Base-by-base conservation (phyloP, 2,113 vertebrate genomes). In the Proterorhinus semilunaris region DNA sequence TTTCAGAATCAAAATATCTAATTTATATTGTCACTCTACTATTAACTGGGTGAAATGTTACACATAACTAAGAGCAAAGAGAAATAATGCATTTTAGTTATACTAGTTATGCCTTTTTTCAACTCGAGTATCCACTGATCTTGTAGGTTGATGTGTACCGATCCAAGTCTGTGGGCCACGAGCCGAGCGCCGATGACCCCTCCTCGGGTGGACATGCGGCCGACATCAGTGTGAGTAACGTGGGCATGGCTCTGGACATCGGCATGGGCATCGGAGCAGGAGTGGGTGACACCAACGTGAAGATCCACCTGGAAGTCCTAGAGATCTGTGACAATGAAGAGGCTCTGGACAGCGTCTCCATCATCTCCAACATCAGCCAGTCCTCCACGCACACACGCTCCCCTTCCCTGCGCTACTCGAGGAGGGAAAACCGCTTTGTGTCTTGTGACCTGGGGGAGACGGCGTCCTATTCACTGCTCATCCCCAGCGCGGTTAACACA, bases 311-410 rank as follows among this genome's bases (percentile, higher is more conserved):
- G 55, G 98, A 99, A 69, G 98, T 99, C 10, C 92, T 99, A 71
- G 98, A 99, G 87, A 99, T 99, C 62, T 99, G 98, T 12, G 95
- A 96, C 82, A 95, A 95, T 0, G 94, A 98, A 48, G 96, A 98
- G 84, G 96, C 95, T 49, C 91, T 96, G 95, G 98, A 99, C 87
- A 98, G 96, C 0, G 96, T 99, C 79, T 99, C 97, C 4, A 99
- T 99, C 80, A 85, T 99, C 69, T 99, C 96, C 68, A 99, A 95
- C 82, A 99, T 99, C 92, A 99, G 98, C 82, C 98, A 99, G 89
- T 98, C 97, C 3, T 99, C 97, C 1, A 66, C 95, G 0, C 96
- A 96, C 57, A 92, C 95, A 6, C 93, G 97, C 17, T 99, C 98
- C 0, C 98, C 98, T 0, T 99, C 97, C 0, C 85, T 99, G 54